These are phyloP conservation scores for Ochropleura plecta DNA, from an alignment of 2,888 invertebrate species.

Conservation along the genomic window DNA sequence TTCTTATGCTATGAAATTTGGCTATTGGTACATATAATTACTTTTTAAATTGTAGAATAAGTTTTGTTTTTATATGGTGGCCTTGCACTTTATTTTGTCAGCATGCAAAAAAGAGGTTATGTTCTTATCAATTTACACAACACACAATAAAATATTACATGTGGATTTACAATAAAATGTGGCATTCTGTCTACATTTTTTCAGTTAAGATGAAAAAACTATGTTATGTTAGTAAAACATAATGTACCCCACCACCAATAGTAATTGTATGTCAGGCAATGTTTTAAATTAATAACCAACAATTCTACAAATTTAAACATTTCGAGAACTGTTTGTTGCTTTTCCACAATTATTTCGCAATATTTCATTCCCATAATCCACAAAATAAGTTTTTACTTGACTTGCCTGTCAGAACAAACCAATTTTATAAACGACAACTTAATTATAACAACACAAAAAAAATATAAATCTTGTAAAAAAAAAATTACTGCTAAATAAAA, in stretches of 20 bases:
- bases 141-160: constrained; percentile 57
- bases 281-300: constrained; percentile 42
- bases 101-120: constrained; percentile 73
- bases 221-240: constrained; percentile 37
- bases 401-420: constrained; percentile 24
- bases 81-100: constrained; percentile 65
- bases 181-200: constrained; percentile 27
- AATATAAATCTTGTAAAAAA: constrained; percentile 5
- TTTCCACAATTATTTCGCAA: constrained; percentile 10
- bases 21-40: constrained; percentile 26
- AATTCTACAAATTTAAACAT: constrained; percentile 3
- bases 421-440: constrained; percentile 27
- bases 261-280: constrained; percentile 27
- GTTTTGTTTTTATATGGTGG: constrained; percentile 28
- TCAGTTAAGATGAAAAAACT: constrained; percentile 25
- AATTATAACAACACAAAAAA: constrained; percentile 20
- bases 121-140: constrained; percentile 63
- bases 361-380: background rate
- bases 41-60: constrained; percentile 19
- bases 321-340: background rate
- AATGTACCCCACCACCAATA: constrained; percentile 61
- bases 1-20: constrained; percentile 13
- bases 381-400: constrained; percentile 5
- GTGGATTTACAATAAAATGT: constrained; percentile 44
- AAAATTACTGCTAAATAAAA: constrained; percentile 3